A percentile compares a stretch with the other conserved stretches of the same genome.
These are phyloP conservation scores for Melanaphis sacchari DNA, from an alignment of 1,140 invertebrate species.

Conservation along the genomic window DNA sequence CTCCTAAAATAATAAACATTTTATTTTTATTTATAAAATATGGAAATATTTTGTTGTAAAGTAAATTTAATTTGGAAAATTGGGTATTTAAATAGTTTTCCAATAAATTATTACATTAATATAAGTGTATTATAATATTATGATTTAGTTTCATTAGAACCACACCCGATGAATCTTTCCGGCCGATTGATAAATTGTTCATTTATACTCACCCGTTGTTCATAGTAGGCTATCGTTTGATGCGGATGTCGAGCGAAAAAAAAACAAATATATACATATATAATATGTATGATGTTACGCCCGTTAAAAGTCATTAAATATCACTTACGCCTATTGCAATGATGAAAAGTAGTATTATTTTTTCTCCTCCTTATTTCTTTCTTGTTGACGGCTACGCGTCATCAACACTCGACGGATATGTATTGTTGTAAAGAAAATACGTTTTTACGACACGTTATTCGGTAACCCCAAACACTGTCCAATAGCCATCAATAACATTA, in stretches of 20 bases:
- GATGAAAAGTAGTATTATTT: conserved; percentile 22
- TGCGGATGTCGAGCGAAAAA: not conserved
- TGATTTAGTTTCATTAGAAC: not conserved
- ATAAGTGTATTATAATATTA: not conserved
- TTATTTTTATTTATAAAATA: too few species aligned
- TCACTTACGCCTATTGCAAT: conserved; percentile 38
- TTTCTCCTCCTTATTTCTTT: not conserved
- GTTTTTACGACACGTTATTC: conserved; percentile 22
- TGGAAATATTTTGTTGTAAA: too few species aligned
- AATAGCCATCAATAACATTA: conserved; percentile 24
- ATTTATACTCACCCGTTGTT: not conserved
- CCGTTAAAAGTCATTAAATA: conserved; percentile 50
- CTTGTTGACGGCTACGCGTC: not conserved
- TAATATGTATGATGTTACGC: not conserved
- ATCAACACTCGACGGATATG: conserved; percentile 29
- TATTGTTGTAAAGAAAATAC: conserved; percentile 19
- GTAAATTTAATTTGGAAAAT: too few species aligned
- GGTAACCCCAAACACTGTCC: not conserved
- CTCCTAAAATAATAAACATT: too few species aligned
- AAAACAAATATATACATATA: not conserved
- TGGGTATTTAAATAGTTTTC: too few species aligned
- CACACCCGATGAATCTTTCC: conserved; percentile 28
- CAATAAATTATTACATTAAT: not conserved
- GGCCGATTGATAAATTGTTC: not conserved
- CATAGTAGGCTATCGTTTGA: not conserved